A percentile compares a stretch with the other conserved stretches of the same genome.
Conservation (phyloP, 1,140 invertebrate genomes). For the Psix sp. region DNA sequence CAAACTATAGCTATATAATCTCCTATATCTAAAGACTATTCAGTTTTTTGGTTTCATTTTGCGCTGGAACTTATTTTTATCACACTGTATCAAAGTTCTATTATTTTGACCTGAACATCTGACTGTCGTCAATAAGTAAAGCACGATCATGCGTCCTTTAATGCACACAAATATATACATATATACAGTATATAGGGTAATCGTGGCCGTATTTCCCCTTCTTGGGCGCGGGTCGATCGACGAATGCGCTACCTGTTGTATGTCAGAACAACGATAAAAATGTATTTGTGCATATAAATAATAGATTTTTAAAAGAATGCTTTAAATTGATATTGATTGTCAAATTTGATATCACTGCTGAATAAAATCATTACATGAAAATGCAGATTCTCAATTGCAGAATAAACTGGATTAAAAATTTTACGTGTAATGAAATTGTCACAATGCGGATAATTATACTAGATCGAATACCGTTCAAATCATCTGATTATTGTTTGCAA, state of each 20-base stretch:
- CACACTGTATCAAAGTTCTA: conserved; percentile 43
- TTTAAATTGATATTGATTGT: conserved; percentile 1
- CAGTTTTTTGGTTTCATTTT: conserved; percentile 14
- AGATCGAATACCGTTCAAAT: conserved; percentile 1
- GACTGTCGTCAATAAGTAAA: conserved; percentile 58
- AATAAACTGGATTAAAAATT: neutral
- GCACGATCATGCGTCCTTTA: conserved; percentile 59
- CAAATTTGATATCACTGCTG: no score
- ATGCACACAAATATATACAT: conserved; percentile 58
- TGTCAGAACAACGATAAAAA: conserved; percentile 44
- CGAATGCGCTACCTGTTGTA: conserved; percentile 57
- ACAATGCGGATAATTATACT: conserved; percentile 18
- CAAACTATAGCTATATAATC: neutral
- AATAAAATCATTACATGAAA: no score
- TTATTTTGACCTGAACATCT: conserved; percentile 55
- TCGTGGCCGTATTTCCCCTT: conserved; percentile 53
- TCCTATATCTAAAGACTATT: no score
- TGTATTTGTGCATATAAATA: conserved; percentile 37
- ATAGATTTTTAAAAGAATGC: conserved; percentile 10
- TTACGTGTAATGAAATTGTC: neutral
- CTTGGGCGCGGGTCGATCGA: conserved; percentile 49
- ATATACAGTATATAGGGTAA: conserved; percentile 50
- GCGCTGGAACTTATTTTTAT: conserved; percentile 24
- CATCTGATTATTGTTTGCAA: neutral
- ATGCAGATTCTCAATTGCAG: no score